These are phyloP conservation scores for Rhinophrynus dorsalis DNA, from an alignment of 2,797 vertebrate species.

Conservation along the genomic window DNA sequence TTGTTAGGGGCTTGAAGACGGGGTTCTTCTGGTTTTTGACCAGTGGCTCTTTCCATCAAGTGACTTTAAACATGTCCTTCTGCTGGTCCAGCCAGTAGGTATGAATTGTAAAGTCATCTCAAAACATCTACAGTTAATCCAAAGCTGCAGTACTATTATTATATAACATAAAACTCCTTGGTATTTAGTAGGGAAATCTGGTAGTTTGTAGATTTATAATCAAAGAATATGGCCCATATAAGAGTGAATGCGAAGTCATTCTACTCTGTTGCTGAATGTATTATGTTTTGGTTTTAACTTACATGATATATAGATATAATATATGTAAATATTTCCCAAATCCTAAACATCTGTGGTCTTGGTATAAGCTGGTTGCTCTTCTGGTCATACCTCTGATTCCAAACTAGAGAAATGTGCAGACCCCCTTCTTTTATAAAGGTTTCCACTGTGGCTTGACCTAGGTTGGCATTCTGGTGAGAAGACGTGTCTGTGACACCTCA, in stretches of 20 bases:
- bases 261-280: constrained; percentile 14
- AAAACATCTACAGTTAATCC: constrained; percentile 37
- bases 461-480: constrained; percentile 56
- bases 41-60: constrained; percentile 12
- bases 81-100: constrained; percentile 48
- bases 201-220: constrained; percentile 20
- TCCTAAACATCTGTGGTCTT: constrained; percentile 25
- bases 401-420: constrained; percentile 83
- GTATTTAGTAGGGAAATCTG: constrained; percentile 37
- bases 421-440: constrained; percentile 86
- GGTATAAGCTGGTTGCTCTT: constrained; percentile 27
- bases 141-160: constrained; percentile 22
- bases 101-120: constrained; percentile 14
- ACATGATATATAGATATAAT: constrained; percentile 11
- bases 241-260: constrained; percentile 17
- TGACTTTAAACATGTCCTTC: constrained; percentile 26
- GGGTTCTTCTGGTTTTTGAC: background rate
- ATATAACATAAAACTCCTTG: constrained; percentile 9
- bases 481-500: constrained; percentile 70
- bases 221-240: constrained; percentile 38
- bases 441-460: constrained; percentile 74
- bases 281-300: constrained; percentile 43
- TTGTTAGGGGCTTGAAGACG: background rate
- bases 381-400: constrained; percentile 81
- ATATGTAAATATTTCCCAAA: background rate